phyloP scores from a whole-genome alignment of 2,797 vertebrate genomes.

The Gambelia wislizenii region DNA sequence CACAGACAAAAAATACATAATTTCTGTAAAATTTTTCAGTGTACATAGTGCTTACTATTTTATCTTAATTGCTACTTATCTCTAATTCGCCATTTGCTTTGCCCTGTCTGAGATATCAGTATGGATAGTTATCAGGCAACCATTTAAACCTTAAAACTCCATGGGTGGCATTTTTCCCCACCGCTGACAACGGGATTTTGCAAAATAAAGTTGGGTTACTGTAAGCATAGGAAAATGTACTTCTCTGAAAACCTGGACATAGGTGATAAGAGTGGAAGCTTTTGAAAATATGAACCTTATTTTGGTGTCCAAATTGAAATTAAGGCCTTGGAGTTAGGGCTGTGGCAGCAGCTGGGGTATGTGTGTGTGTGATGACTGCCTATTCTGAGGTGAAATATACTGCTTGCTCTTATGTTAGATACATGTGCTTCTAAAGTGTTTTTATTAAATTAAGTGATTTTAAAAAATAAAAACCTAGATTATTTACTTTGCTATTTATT shows the following conservation, averaged over 20 bases:
- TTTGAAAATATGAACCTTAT: conserved; percentile 31
- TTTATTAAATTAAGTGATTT: neutral
- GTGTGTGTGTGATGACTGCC: no score
- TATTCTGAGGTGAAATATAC: neutral
- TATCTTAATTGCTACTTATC: conserved; percentile 34
- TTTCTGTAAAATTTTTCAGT: neutral
- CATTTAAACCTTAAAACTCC: conserved; percentile 29
- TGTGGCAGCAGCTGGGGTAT: no score
- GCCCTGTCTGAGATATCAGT: conserved; percentile 14
- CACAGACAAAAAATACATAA: neutral
- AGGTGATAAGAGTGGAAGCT: conserved; percentile 42
- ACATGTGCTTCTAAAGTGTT: neutral
- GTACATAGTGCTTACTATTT: conserved; percentile 19
- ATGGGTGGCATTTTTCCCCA: conserved; percentile 36
- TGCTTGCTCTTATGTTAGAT: neutral
- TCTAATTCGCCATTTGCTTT: conserved; percentile 38
- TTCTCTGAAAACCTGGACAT: conserved; percentile 37
- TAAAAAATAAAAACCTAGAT: neutral
- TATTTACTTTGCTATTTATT: neutral
- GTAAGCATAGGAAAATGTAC: conserved; percentile 31
- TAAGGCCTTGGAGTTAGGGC: neutral
- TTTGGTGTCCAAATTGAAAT: conserved; percentile 27
- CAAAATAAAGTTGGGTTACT: conserved; percentile 35
- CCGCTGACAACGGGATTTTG: conserved; percentile 33
- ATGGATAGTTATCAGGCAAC: conserved; percentile 34